phyloP scores from a whole-genome alignment of 1,140 invertebrate genomes.

The Berghia stephanieae region DNA sequence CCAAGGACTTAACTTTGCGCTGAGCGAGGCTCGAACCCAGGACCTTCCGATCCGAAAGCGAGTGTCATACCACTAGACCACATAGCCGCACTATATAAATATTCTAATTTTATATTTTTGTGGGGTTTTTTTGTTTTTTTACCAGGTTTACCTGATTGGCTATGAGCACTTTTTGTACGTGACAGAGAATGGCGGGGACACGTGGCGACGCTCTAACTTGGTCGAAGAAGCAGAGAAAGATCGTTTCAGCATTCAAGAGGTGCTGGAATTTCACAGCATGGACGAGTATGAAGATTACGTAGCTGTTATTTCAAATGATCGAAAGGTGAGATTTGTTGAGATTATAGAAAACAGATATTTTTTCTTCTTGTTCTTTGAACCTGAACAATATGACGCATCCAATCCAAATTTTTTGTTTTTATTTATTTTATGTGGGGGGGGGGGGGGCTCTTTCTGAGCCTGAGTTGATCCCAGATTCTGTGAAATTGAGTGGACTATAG shows the following conservation, averaged over 20 bases:
- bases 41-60: too few species aligned
- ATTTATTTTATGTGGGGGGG: neutral
- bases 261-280: slow-evolving; percentile 45
- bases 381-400: too few species aligned
- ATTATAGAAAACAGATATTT: neutral
- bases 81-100: neutral
- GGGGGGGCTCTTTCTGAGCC: too few species aligned
- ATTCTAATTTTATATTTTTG: neutral
- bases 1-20: neutral
- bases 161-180: slow-evolving; percentile 42
- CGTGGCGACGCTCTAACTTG: slow-evolving; percentile 33
- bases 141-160: slow-evolving; percentile 46
- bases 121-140: neutral
- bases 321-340: slow-evolving; percentile 24
- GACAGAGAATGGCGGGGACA: slow-evolving; percentile 47
- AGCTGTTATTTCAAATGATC: slow-evolving; percentile 18
- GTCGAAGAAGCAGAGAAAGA: neutral
- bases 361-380: too few species aligned
- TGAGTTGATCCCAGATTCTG: too few species aligned
- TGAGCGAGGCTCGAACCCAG: too few species aligned
- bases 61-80: too few species aligned
- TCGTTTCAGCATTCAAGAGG: slow-evolving; percentile 17
- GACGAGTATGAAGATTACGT: slow-evolving; percentile 32
- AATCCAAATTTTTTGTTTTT: too few species aligned
- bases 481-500: too few species aligned